A percentile compares a stretch with the other conserved stretches of the same genome.
Evolutionary conservation across 2,888 invertebrate genomes (phyloP).

Genomic region (Oscheius sp.): DNA sequence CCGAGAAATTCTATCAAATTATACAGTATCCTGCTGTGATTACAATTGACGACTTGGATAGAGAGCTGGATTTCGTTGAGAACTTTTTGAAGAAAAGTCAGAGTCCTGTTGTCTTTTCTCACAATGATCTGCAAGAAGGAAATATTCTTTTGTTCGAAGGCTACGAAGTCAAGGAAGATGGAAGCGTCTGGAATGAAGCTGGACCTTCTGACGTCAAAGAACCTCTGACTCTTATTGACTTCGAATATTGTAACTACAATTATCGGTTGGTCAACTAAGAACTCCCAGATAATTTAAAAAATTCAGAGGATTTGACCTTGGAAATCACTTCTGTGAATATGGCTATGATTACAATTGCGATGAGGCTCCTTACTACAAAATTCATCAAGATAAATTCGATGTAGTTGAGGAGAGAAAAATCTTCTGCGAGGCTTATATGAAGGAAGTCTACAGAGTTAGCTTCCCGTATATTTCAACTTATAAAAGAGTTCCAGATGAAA

Average conservation of each 20-base stretch:
- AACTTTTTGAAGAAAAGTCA: constrained; percentile 44
- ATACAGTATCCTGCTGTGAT: constrained; percentile 48
- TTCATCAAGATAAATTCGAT: constrained; percentile 49
- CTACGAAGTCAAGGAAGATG: constrained; percentile 44
- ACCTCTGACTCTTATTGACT: constrained; percentile 52
- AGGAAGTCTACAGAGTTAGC: constrained; percentile 51
- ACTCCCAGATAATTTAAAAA: neutral
- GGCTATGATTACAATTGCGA: constrained; percentile 49
- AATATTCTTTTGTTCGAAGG: constrained; percentile 52
- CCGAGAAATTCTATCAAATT: neutral
- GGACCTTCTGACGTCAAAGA: constrained; percentile 36
- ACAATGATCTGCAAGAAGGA: constrained; percentile 70
- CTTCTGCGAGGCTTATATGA: constrained; percentile 49
- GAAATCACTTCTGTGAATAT: constrained; percentile 58
- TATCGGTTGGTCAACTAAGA: constrained; percentile 39
- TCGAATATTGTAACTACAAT: constrained; percentile 57
- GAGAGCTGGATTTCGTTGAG: constrained; percentile 56
- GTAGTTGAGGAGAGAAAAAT: constrained; percentile 41
- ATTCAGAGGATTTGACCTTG: constrained; percentile 57
- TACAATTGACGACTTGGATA: constrained; percentile 45
- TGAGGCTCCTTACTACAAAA: constrained; percentile 47
- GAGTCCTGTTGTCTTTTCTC: constrained; percentile 77
- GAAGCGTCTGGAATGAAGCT: constrained; percentile 35
- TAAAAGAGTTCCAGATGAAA: constrained; percentile 38
- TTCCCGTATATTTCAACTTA: neutral